Base-by-base conservation (phyloP, 2,888 invertebrate species). In the Ypsolopha sequella region DNA sequence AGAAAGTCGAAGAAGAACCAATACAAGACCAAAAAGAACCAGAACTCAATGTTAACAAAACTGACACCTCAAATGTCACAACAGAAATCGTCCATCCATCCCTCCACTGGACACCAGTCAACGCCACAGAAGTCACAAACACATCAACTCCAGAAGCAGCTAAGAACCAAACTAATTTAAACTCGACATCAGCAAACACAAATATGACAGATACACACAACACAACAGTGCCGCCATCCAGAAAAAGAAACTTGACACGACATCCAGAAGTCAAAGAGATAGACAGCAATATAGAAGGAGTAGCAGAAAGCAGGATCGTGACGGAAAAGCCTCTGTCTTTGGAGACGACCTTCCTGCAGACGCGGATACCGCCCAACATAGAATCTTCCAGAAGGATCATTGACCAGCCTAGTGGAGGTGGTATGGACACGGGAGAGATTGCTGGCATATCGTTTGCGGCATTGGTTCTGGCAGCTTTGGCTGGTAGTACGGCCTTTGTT, bases 391-490 rank as follows among this genome's bases (percentile, higher is more conserved):
- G 80, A 64, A 66, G 80, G 35, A 66, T 81, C 36, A 77, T 78
- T 55, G 81, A 82, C 33, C 73, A 69, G 10, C 34, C 50, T 0
- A 63, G 63, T 2, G 71, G 68, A 0, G 70, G 71, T 0, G 80
- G 80, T 0, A 79, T 90, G 76, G 89, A 90, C 60, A 88, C 88
- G 36, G 89, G 89, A 7, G 88, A 88, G 43, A 92, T 93, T 56
- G 91, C 92, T 24, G 92, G 92, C 10, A 92, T 92, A 58, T 91
- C 91, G 36, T 88, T 92, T 59, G 91, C 90, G 45, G 90, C 91
- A 55, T 76, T 92, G 55, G 89, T 90, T 43, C 69, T 92, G 53
- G 89, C 90, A 44, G 91, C 90, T 6, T 72, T 91, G 39, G 88
- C 90, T 44, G 91, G 91, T 50, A 90, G 91, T 53, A 87, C 91